phyloP scores from a whole-genome alignment of 1,140 invertebrate genomes.

The Aphelinus certus region DNA sequence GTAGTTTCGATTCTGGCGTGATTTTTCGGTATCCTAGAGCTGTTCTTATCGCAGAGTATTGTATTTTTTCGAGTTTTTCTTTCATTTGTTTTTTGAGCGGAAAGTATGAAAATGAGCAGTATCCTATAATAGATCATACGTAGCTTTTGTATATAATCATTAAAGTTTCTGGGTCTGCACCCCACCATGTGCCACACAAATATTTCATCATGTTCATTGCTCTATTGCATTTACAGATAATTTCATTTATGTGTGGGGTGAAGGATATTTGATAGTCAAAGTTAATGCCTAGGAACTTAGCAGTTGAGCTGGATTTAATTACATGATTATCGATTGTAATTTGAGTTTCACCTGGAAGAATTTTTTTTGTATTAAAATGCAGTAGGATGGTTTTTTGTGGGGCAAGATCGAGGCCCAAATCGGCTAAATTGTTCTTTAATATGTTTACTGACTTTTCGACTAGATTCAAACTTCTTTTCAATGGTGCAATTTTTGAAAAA shows the following conservation, averaged over 20 bases:
- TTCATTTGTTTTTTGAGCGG: neutral
- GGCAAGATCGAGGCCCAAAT: neutral
- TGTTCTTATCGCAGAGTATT: conserved; percentile 6
- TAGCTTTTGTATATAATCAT: neutral
- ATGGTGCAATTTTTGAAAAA: neutral
- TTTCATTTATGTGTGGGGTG: neutral
- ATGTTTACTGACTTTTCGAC: neutral
- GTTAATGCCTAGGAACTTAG: neutral
- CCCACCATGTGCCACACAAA: conserved; percentile 22
- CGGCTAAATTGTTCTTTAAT: neutral
- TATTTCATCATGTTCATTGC: conserved; percentile 14
- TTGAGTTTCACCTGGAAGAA: neutral
- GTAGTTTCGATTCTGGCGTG: conserved; percentile 27
- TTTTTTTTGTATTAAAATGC: neutral
- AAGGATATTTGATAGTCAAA: neutral
- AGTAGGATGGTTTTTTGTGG: neutral
- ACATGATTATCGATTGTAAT: neutral
- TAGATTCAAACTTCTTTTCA: neutral
- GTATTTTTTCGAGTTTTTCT: conserved; percentile 3
- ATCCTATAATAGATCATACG: conserved; percentile 4
- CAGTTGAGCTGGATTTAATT: neutral
- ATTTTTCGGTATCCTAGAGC: conserved; percentile 8
- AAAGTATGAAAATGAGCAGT: neutral
- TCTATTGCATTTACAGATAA: neutral
- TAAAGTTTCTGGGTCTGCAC: neutral